phyloP scores from a whole-genome alignment of 2,888 invertebrate species.

The Lasioglossum morio region DNA sequence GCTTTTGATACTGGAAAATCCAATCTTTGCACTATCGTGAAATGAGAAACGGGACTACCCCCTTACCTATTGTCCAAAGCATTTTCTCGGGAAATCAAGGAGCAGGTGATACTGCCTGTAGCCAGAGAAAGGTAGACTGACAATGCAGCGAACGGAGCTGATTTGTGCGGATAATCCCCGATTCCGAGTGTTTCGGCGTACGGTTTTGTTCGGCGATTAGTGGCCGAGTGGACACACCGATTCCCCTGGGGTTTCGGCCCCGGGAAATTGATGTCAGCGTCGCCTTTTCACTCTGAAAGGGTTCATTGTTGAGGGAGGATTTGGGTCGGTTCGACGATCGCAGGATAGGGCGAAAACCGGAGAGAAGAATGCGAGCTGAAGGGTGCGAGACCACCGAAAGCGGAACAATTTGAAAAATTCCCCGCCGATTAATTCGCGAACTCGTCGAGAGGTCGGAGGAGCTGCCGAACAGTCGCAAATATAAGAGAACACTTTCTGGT shows the following conservation, averaged over 20 bases:
- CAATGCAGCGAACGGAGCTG: background rate
- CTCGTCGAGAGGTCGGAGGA: background rate
- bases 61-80: background rate
- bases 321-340: background rate
- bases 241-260: background rate
- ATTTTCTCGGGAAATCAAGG: background rate
- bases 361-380: background rate
- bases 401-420: background rate
- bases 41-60: too few species aligned
- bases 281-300: constrained; percentile 2
- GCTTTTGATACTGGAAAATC: too few species aligned
- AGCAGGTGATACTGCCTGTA: background rate
- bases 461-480: background rate
- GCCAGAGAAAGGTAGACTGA: background rate
- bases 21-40: too few species aligned
- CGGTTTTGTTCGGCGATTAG: constrained; percentile 28
- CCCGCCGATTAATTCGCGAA: background rate
- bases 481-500: background rate
- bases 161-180: constrained; percentile 33
- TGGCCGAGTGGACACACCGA: background rate
- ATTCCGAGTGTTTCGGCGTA: background rate
- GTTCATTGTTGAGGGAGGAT: background rate
- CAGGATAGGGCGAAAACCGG: constrained; percentile 9
- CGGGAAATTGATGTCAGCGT: background rate
- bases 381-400: background rate